A percentile compares a stretch with the other conserved stretches of the same genome.
Conservation (phyloP, 2,888 invertebrate species). For the Pteria penguin region DNA sequence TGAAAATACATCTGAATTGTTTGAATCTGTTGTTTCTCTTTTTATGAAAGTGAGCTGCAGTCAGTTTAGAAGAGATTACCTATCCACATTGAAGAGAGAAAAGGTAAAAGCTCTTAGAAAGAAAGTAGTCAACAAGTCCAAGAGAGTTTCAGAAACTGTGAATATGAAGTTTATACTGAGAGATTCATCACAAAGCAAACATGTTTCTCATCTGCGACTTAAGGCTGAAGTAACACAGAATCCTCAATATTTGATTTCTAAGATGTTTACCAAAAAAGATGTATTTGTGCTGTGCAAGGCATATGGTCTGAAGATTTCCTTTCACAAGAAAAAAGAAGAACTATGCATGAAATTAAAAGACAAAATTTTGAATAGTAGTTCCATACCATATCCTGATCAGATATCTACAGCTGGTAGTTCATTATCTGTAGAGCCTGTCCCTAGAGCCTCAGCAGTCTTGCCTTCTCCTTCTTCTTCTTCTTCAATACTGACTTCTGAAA, state of each 20-base stretch:
- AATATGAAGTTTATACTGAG: slow-evolving; percentile 17
- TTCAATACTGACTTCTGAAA: background rate
- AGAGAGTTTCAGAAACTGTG: slow-evolving; percentile 1
- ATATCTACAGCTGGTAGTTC: background rate
- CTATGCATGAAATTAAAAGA: background rate
- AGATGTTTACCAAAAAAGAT: background rate
- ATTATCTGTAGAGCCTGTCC: background rate
- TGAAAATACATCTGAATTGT: slow-evolving; percentile 9
- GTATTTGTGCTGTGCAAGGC: background rate
- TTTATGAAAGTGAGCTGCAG: background rate
- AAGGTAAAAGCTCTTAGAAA: slow-evolving; percentile 10
- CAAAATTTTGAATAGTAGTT: background rate
- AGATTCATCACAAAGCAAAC: background rate
- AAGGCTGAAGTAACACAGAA: background rate
- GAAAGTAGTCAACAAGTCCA: slow-evolving; percentile 9
- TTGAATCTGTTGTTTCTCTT: background rate
- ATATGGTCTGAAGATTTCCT: background rate
- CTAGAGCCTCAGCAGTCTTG: background rate
- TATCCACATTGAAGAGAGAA: slow-evolving; percentile 1
- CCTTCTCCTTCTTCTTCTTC: slow-evolving; percentile 12
- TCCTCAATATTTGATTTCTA: background rate
- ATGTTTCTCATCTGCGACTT: background rate
- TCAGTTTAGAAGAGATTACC: slow-evolving; percentile 11
- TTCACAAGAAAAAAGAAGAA: background rate
- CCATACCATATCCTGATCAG: background rate